Conservation (phyloP, 1,140 invertebrate genomes). For the Drosophila sucinea region DNA sequence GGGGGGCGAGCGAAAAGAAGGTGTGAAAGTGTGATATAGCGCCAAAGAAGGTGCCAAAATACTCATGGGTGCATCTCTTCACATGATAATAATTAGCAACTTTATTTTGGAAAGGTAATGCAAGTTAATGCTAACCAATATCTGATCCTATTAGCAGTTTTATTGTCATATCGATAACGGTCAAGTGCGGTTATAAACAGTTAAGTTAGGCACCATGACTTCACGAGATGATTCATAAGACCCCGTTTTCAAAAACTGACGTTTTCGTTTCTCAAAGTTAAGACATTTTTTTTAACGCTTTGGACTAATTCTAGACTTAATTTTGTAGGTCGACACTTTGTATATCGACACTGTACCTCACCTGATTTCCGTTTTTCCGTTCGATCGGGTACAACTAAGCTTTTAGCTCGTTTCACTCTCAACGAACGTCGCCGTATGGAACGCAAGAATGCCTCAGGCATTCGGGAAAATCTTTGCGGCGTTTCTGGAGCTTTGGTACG, state of each 20-base stretch:
- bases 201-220: not conserved
- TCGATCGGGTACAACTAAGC: conserved; percentile 85
- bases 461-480: conserved; percentile 84
- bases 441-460: conserved; percentile 87
- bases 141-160: not conserved
- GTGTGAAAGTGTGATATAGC: conserved; percentile 1
- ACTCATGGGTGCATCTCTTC: not conserved
- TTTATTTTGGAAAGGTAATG: not conserved
- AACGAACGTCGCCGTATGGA: conserved; percentile 87
- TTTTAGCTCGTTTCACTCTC: conserved; percentile 88
- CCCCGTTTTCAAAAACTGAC: not conserved
- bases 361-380: conserved; percentile 89
- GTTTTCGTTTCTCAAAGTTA: not conserved
- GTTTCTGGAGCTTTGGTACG: conserved; percentile 85
- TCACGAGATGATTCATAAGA: not conserved
- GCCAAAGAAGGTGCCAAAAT: not conserved
- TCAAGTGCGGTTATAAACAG: not conserved
- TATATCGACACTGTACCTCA: conserved; percentile 85
- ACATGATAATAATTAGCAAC: conserved; percentile 4
- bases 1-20: not conserved
- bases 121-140: conserved; percentile 2
- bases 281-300: not conserved
- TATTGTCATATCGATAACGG: not conserved
- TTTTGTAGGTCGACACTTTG: conserved; percentile 43
- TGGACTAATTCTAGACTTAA: no score